phyloP scores from a whole-genome alignment of 2,888 invertebrate species.

The Lithophane semibrunnea region DNA sequence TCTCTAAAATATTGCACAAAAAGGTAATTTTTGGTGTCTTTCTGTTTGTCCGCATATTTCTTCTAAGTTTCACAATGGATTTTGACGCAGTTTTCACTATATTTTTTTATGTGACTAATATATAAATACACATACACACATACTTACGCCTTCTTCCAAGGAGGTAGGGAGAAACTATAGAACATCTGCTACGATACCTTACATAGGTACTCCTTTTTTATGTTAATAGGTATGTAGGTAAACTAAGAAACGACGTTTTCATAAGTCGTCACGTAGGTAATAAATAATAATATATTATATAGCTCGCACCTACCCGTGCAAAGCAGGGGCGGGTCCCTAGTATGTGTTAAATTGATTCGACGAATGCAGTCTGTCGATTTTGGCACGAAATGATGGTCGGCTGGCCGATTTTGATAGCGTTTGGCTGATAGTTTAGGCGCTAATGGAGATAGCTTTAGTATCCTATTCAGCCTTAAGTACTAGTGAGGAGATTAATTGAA shows the following conservation, averaged over 20 bases:
- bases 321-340: neutral
- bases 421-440: conserved; percentile 5
- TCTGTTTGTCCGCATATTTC: neutral
- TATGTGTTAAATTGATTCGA: conserved; percentile 12
- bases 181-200: too few species aligned
- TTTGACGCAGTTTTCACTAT: neutral
- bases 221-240: too few species aligned
- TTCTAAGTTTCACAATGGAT: neutral
- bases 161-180: too few species aligned
- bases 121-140: too few species aligned
- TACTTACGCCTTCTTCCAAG: too few species aligned
- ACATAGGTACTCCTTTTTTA: too few species aligned
- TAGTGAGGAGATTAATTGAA: conserved; percentile 10
- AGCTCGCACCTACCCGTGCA: too few species aligned
- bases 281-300: too few species aligned
- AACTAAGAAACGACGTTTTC: neutral
- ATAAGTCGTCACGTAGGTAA: neutral
- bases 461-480: conserved; percentile 5
- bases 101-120: neutral
- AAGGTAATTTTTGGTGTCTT: neutral
- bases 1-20: neutral
- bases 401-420: conserved; percentile 38
- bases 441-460: conserved; percentile 26
- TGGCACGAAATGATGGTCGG: conserved; percentile 10
- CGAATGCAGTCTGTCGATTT: conserved; percentile 22